A percentile compares a stretch with the other conserved stretches of the same genome.
Evolutionary conservation across 2,797 vertebrate genomes (phyloP).

Genomic region (Tinamus major): DNA sequence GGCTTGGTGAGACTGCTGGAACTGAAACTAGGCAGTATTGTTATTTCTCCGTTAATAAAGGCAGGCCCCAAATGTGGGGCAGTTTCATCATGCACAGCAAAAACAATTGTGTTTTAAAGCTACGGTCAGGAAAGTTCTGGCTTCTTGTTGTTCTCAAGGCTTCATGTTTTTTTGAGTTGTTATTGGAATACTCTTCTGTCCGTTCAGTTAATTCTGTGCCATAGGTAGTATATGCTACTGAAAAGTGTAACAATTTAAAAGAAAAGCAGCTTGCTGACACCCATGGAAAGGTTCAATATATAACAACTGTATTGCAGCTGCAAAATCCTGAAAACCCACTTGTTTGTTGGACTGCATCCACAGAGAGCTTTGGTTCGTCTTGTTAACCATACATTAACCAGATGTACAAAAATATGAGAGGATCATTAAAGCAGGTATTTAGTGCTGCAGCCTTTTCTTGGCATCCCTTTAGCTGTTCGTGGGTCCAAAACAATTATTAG

Average conservation of each 20-base stretch:
- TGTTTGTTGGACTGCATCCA: background rate
- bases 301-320: background rate
- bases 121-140: background rate
- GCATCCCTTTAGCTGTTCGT: background rate
- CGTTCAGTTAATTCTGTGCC: background rate
- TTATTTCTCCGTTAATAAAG: conserved; percentile 48
- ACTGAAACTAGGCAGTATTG: background rate
- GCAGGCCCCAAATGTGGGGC: background rate
- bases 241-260: background rate
- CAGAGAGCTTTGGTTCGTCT: background rate
- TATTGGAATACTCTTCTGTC: background rate
- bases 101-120: background rate
- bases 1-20: conserved; percentile 11
- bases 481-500: background rate
- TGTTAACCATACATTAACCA: background rate
- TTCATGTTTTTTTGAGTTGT: background rate
- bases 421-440: conserved; percentile 15
- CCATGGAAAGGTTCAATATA: background rate
- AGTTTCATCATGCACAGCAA: background rate
- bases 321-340: background rate
- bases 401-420: background rate
- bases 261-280: background rate
- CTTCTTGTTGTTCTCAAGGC: background rate
- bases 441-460: conserved; percentile 1
- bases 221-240: background rate